Evolutionary conservation across 92 coral and sea anemone species (phyloP).

Genomic region (Meandrina meandrites): DNA sequence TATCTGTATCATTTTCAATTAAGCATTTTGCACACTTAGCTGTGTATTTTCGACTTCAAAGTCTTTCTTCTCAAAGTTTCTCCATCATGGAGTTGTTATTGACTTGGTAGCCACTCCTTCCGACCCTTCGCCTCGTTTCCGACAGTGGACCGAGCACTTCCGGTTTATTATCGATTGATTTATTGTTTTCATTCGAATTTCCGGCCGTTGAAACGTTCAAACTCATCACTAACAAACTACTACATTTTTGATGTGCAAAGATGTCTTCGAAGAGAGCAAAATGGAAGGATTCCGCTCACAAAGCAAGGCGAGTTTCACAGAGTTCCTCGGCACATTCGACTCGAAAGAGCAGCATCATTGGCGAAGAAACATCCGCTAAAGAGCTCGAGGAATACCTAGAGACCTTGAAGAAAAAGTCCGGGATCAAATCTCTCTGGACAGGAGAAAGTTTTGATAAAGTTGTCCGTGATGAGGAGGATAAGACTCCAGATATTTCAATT

Average conservation of each 20-base stretch:
- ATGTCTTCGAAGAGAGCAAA: conserved; percentile 65
- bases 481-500: conserved; percentile 94
- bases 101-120: conserved; percentile 31
- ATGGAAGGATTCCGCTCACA: conserved; percentile 88
- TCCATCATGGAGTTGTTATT: background rate
- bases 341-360: conserved; percentile 70
- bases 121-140: background rate
- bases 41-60: background rate
- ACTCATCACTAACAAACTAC: background rate
- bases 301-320: conserved; percentile 73
- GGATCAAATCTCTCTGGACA: conserved; percentile 81
- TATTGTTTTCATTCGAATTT: background rate
- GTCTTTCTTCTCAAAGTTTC: too few species aligned
- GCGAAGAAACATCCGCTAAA: conserved; percentile 77
- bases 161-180: conserved; percentile 13
- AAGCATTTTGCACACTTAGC: background rate
- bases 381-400: conserved; percentile 84
- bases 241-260: background rate
- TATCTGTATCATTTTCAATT: background rate
- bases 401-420: conserved; percentile 87
- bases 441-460: conserved; percentile 79
- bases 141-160: background rate
- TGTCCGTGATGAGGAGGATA: conserved; percentile 83
- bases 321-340: conserved; percentile 42
- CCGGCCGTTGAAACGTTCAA: conserved; percentile 6